A percentile compares a stretch with the other conserved stretches of the same genome.
Evolutionary conservation across 2,113 vertebrate species (phyloP).

Genomic region (Sinocyclocheilus rhinocerous): DNA sequence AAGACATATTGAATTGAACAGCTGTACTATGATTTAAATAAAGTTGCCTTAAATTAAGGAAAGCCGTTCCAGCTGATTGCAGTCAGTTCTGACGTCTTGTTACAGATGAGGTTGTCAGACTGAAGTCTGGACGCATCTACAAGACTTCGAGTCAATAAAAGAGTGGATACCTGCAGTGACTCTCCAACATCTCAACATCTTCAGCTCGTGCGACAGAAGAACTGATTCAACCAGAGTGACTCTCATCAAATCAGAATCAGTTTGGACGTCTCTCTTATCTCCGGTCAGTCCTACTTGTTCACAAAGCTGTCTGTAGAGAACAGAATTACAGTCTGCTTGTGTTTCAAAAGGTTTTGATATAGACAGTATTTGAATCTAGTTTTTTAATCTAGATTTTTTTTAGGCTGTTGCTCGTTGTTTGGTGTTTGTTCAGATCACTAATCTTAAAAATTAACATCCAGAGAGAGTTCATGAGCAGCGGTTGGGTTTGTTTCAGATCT

Average conservation of each 20-base stretch:
- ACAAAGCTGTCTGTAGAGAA: no score
- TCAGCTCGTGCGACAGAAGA: background rate
- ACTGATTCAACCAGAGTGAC: background rate
- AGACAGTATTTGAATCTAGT: background rate
- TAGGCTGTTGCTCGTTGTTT: no score
- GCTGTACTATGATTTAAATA: no score
- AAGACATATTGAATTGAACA: no score
- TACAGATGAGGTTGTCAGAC: no score
- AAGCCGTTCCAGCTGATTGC: no score
- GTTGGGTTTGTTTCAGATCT: background rate
- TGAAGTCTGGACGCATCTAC: background rate
- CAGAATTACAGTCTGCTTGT: background rate
- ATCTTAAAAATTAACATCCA: background rate
- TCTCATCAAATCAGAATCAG: background rate
- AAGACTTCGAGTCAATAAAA: slow-evolving; percentile 45
- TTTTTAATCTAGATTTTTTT: background rate
- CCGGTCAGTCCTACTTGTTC: background rate
- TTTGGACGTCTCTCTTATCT: no score
- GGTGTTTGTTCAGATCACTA: background rate
- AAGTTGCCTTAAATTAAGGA: no score
- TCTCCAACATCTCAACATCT: slow-evolving; percentile 43
- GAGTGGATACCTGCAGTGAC: slow-evolving; percentile 48
- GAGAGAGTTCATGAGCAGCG: background rate
- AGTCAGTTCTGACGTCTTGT: no score
- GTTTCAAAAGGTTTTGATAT: background rate